Conservation (phyloP, 2,113 vertebrate species). For the Thalassoma bifasciatum region DNA sequence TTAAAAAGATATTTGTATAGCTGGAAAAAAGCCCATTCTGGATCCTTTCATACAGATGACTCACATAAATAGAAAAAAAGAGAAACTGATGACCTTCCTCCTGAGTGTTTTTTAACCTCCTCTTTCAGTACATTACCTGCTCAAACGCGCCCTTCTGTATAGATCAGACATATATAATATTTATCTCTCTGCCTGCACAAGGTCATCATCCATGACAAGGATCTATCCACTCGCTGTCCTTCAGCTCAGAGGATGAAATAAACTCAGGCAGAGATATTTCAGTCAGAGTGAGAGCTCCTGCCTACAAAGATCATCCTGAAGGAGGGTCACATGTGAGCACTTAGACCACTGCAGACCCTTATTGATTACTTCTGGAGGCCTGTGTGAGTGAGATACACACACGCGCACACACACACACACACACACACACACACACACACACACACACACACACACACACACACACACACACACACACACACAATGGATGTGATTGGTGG, state of each 20-base stretch:
- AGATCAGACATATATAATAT: conserved; percentile 17
- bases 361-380: conserved; percentile 39
- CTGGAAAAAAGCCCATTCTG: neutral
- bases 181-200: conserved; percentile 29
- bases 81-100: neutral
- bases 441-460: conserved; percentile 9
- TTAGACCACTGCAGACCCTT: conserved; percentile 25
- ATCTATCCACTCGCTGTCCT: conserved; percentile 6
- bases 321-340: conserved; percentile 28
- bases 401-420: conserved; percentile 12
- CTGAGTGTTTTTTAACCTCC: neutral
- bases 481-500: too few species aligned
- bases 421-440: conserved; percentile 14
- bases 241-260: conserved; percentile 3
- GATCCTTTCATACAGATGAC: neutral
- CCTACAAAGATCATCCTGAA: conserved; percentile 41
- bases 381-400: neutral
- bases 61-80: neutral
- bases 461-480: too few species aligned
- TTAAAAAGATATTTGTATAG: too few species aligned
- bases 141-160: conserved; percentile 1
- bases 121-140: conserved; percentile 17
- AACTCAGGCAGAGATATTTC: conserved; percentile 11
- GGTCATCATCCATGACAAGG: conserved; percentile 40
- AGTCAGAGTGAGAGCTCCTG: conserved; percentile 3